Evolutionary conservation across 2,888 invertebrate species (phyloP).

Genomic region (Nysson spinosus): DNA sequence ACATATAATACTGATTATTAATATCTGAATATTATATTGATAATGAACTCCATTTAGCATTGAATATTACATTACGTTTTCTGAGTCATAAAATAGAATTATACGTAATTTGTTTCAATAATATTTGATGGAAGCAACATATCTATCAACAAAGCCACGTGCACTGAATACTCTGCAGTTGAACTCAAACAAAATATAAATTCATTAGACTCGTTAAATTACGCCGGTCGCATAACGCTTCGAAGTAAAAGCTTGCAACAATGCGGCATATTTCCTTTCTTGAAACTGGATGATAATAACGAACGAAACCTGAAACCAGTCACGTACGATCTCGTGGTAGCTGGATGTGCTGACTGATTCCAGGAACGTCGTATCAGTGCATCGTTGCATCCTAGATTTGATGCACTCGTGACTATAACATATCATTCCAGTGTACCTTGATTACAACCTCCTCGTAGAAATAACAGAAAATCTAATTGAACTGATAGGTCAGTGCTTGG

Average conservation of each 20-base stretch:
- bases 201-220: background rate
- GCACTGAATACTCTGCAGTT: too few relatives aligned
- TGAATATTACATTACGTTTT: too few relatives aligned
- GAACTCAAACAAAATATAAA: background rate
- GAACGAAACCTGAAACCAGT: constrained; percentile 56
- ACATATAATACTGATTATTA: too few relatives aligned
- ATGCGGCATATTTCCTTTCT: constrained; percentile 50
- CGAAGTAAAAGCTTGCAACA: constrained; percentile 1
- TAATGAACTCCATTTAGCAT: too few relatives aligned
- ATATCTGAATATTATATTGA: too few relatives aligned
- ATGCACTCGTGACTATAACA: background rate
- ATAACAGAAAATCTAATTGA: too few relatives aligned
- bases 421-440: background rate
- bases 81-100: too few relatives aligned
- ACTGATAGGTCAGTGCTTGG: background rate
- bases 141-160: too few relatives aligned
- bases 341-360: constrained; percentile 57
- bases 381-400: constrained; percentile 16
- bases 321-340: constrained; percentile 56
- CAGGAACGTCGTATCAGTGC: constrained; percentile 55
- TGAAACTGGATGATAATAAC: constrained; percentile 44
- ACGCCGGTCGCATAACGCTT: background rate
- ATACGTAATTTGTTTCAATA: too few relatives aligned
- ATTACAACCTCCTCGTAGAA: background rate
- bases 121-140: too few relatives aligned